Percentiles rank a stretch among this genome's conserved stretches.
phyloP scores from a whole-genome alignment of 1,140 invertebrate genomes.

The Gryon sp. region DNA sequence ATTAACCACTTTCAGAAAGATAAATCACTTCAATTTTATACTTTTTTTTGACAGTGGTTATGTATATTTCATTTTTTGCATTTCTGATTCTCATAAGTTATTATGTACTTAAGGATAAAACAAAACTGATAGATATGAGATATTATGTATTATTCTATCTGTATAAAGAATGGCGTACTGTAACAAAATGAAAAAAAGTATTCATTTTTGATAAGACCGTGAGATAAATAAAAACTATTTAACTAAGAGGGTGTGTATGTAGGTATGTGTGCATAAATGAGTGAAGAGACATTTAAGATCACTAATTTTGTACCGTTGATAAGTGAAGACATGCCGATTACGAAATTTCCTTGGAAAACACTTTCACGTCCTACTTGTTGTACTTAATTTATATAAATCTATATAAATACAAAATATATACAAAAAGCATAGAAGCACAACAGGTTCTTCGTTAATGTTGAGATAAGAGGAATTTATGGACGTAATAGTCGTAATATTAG shows the following conservation, averaged over 20 bases:
- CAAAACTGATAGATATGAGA: slow-evolving; percentile 14
- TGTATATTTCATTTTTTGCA: too few species aligned
- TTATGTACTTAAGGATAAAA: background rate
- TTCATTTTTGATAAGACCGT: slow-evolving; percentile 48
- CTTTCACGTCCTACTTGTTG: slow-evolving; percentile 48
- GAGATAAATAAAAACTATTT: slow-evolving; percentile 41
- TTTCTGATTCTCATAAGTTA: too few species aligned
- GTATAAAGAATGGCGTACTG: slow-evolving; percentile 36
- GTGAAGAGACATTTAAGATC: slow-evolving; percentile 32
- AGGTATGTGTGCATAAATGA: slow-evolving; percentile 32
- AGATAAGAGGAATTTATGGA: slow-evolving; percentile 56
- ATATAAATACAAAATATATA: slow-evolving; percentile 21
- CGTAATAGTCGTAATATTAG: slow-evolving; percentile 32
- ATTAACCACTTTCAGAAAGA: too few species aligned
- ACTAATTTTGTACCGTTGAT: slow-evolving; percentile 55
- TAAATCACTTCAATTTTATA: too few species aligned
- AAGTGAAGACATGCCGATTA: slow-evolving; percentile 26
- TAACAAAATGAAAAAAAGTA: slow-evolving; percentile 40
- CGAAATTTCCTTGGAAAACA: slow-evolving; percentile 27
- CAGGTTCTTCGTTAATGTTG: slow-evolving; percentile 54
- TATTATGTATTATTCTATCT: slow-evolving; percentile 26
- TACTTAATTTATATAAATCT: slow-evolving; percentile 30
- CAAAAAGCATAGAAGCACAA: slow-evolving; percentile 36
- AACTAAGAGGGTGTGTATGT: too few species aligned
- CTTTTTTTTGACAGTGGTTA: too few species aligned